Base-by-base conservation (phyloP, 2,797 vertebrate genomes). In the Megalops cyprinoides region DNA sequence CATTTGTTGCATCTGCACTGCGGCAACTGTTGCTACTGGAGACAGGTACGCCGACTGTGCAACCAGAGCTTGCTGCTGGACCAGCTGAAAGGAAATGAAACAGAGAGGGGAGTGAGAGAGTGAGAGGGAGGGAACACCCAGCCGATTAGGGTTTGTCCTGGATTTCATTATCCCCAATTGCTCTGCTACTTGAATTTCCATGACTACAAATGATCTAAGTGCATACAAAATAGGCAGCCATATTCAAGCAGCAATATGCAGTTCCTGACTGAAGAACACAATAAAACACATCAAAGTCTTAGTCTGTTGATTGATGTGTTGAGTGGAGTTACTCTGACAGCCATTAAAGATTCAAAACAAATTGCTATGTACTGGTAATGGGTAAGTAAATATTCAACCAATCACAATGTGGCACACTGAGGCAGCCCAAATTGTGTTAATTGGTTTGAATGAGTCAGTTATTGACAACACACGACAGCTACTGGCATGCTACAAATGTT, bases 1-100 rank as follows among this genome's bases (percentile, higher is more conserved):
- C 96, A 97, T 96, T 91, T 98, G 97, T 92, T 97, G 97, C 96
- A 98, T 97, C 94, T 98, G 97, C 85, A 97, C 94, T 0, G 96
- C 95, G 0, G 96, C 96, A 91, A 97, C 96, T 86, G 97, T 96
- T 89, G 97, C 96, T 92, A 97, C 96, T 84, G 97, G 97, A 91
- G 96, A 98, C 95, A 98, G 94, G 95, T 98, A 98, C 87, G 97
- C 96, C 85, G 96, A 97, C 93, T 98, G 97, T 48, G 97, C 96
- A 78, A 97, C 95, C 90, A 98, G 93, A 81, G 97, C 96, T 93
- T 98, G 97, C 92, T 97, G 97, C 90, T 97, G 97, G 93, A 98
- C 97, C 89, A 97, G 94, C 97, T 97, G 93, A 0, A 78, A 82
- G 34, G 18, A 4, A 42, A 34, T 15, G 28, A 34, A 65, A 65